Conservation (phyloP, 2,113 vertebrate species). For the Colinus virginianus region DNA sequence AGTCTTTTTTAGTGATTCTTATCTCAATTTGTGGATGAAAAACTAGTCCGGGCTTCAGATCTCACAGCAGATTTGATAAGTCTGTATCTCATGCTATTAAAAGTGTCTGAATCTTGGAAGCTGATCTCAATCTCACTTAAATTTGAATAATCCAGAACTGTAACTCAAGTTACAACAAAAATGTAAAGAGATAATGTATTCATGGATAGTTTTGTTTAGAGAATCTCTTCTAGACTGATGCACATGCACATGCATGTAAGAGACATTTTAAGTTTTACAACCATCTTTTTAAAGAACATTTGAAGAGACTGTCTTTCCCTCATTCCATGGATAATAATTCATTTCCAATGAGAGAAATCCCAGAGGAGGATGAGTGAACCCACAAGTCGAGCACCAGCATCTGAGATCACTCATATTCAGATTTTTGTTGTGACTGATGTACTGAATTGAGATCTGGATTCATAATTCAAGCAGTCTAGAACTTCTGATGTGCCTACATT, state of each 20-base stretch:
- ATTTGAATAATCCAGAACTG: constrained; percentile 58
- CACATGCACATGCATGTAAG: neutral
- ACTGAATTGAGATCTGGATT: neutral
- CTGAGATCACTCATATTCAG: neutral
- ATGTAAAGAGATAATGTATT: constrained; percentile 15
- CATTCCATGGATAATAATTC: neutral
- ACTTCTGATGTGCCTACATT: neutral
- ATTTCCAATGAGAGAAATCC: neutral
- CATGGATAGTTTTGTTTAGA: neutral
- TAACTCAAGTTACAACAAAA: constrained; percentile 8
- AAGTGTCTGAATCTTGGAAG: constrained; percentile 62
- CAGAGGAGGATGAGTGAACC: neutral
- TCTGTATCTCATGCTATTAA: constrained; percentile 58
- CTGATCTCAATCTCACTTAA: constrained; percentile 48
- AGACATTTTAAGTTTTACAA: neutral
- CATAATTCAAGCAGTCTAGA: neutral
- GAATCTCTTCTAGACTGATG: constrained; percentile 8
- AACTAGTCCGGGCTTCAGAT: constrained; percentile 37
- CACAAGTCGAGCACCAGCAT: neutral
- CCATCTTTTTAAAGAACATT: neutral
- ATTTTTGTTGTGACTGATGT: neutral
- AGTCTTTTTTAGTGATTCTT: constrained; percentile 7
- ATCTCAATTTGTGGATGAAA: constrained; percentile 19
- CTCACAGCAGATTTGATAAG: constrained; percentile 58
- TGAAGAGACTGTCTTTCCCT: neutral